A percentile compares a stretch with the other conserved stretches of the same genome.
Conservation (phyloP, 2,113 vertebrate species). For the Dipodomys merriami region DNA sequence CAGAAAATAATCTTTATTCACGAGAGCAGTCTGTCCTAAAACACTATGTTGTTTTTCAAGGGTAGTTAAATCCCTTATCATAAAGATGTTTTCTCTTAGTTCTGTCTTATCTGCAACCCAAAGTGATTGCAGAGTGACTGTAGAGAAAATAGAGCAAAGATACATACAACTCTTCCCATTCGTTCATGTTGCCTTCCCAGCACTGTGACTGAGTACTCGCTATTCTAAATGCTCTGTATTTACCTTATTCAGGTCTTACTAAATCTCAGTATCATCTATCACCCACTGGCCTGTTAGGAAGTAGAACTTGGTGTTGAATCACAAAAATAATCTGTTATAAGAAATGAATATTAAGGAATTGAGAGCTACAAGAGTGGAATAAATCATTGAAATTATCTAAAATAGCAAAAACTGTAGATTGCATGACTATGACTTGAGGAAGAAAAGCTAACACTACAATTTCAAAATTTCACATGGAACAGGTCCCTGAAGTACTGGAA, state of each 20-base stretch:
- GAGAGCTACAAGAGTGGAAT: not conserved
- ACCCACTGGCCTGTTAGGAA: not conserved
- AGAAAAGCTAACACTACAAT: not conserved
- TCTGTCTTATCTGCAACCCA: too few relatives aligned
- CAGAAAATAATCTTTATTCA: too few relatives aligned
- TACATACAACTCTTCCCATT: too few relatives aligned
- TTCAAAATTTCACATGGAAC: not conserved
- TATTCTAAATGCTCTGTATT: not conserved
- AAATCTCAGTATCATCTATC: not conserved
- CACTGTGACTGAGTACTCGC: not conserved
- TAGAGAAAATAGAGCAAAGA: too few relatives aligned
- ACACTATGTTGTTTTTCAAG: too few relatives aligned
- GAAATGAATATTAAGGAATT: not conserved
- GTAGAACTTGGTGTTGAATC: not conserved
- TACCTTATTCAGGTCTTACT: not conserved
- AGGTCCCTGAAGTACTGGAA: fast-evolving
- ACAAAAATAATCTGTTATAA: not conserved
- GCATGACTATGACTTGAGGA: not conserved
- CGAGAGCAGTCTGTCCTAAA: too few relatives aligned
- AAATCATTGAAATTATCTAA: not conserved
- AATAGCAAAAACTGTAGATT: not conserved
- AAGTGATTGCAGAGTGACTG: too few relatives aligned
- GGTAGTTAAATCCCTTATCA: too few relatives aligned
- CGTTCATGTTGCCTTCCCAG: too few relatives aligned
- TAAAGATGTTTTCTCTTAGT: too few relatives aligned